A percentile compares a stretch with the other conserved stretches of the same genome.
phyloP scores from a whole-genome alignment of 2,797 vertebrate genomes.

The Scolopax bukidnonensis region DNA sequence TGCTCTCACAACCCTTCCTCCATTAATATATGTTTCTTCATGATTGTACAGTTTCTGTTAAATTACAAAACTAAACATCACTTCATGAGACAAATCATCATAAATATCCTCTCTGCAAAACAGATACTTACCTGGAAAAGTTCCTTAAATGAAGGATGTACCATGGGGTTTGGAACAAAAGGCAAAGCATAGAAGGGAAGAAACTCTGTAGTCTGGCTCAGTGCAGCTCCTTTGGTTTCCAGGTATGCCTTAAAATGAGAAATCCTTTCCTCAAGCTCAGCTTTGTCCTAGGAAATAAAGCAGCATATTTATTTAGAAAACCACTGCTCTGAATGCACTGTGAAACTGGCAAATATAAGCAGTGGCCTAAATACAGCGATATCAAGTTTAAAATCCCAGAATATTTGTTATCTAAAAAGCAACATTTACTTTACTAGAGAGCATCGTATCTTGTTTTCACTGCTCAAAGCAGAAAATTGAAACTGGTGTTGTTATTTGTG shows the following conservation, averaged over 20 bases:
- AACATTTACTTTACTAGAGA: not conserved
- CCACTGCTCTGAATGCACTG: not conserved
- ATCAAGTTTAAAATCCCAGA: not conserved
- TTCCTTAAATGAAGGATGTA: constrained; percentile 92
- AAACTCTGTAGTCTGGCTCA: constrained; percentile 94
- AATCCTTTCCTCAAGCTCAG: constrained; percentile 86
- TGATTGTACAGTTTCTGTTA: not conserved
- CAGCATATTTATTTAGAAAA: not conserved
- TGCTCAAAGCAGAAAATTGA: not conserved
- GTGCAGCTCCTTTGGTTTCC: constrained; percentile 89
- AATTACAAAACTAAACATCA: not conserved
- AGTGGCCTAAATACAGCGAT: not conserved
- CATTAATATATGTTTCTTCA: not conserved
- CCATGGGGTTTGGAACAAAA: constrained; percentile 90
- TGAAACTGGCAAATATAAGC: not conserved
- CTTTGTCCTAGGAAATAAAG: constrained; percentile 80
- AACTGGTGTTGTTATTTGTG: not conserved
- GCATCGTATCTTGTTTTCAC: not conserved
- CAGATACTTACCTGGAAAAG: constrained; percentile 87
- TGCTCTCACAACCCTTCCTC: not conserved
- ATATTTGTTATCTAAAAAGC: not conserved
- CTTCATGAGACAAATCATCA: not conserved
- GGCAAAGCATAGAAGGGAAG: constrained; percentile 95
- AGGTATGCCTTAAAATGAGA: constrained; percentile 88
- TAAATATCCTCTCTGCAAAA: not conserved